phyloP scores from a whole-genome alignment of 2,888 invertebrate species.

The Dicyrtoma fusca region DNA sequence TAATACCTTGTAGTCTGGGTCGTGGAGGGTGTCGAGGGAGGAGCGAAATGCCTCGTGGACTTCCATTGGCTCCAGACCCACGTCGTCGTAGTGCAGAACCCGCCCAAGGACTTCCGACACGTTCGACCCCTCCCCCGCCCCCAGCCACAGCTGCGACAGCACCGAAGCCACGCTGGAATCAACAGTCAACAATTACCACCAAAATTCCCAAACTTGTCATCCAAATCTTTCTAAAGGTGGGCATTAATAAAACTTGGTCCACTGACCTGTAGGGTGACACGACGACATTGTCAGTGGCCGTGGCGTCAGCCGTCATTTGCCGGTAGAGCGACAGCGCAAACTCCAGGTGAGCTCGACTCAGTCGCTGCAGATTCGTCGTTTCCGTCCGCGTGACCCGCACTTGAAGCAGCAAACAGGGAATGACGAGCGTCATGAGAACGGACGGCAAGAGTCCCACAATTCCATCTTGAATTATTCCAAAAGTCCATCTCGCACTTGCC shows the following conservation, averaged over 20 bases:
- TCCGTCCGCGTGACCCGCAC: constrained; percentile 15
- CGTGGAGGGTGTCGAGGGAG: constrained; percentile 45
- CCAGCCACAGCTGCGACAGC: constrained; percentile 58
- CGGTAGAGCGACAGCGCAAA: constrained; percentile 57
- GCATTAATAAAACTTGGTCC: too few species aligned
- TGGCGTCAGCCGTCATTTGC: constrained; percentile 52
- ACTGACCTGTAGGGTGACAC: constrained; percentile 56
- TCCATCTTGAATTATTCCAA: too few species aligned
- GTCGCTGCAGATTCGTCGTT: constrained; percentile 38
- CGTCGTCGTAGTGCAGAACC: constrained; percentile 57
- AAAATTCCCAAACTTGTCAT: too few species aligned
- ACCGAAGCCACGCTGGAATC: constrained; percentile 56
- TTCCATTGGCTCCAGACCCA: constrained; percentile 55
- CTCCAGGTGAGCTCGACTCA: constrained; percentile 58
- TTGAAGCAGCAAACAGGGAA: background rate
- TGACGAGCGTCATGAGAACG: too few species aligned
- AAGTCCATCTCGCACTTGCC: too few species aligned
- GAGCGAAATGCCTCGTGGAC: constrained; percentile 53
- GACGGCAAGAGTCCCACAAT: too few species aligned
- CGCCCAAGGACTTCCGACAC: constrained; percentile 56
- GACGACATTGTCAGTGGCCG: constrained; percentile 54
- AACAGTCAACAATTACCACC: too few species aligned
- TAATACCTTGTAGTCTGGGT: constrained; percentile 45
- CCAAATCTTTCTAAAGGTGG: too few species aligned
- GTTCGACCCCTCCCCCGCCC: constrained; percentile 57